Base-by-base conservation (phyloP, 2,113 vertebrate species). In the Poicephalus gulielmi region DNA sequence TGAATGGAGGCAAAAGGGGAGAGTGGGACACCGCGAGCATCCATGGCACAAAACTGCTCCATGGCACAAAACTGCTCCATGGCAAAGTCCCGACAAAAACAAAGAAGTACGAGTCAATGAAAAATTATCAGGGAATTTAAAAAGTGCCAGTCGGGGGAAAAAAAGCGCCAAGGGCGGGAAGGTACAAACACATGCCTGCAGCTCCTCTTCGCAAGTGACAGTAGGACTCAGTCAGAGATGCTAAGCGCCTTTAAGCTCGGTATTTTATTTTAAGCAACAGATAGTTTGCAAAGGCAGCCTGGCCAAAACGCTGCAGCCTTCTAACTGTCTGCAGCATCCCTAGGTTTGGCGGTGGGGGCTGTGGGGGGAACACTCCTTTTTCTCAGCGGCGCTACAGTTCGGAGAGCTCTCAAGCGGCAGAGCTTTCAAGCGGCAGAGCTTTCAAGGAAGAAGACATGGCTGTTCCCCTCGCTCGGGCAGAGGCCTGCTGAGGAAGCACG, bases 401-500 rank as follows among this genome's bases (percentile, higher is more conserved):
- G 37, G 41, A 49, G 25, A 57, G 47, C 78, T 39, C 67, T 33
- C 47, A 7, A 27, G 71, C 13, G 55, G 89, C 47, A 47, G 39
- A 64, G 7, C 25, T 47, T 44, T 8, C 77, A 70, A 66, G 86
- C 13, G 55, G 89, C 47, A 47, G 39, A 64, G 7, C 25, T 47
- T 44, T 8, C 77, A 70, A 66, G 86, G 63, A 44, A 31, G 47
- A 37, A 78, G 86, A 41, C 60, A 89, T 57, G 86, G 77, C 83
- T 81, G 49, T 47, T 13, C 86, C 63, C 68, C 31, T 4, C 1
- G 17, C 83, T 49, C 20, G n/a, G 71, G 59, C 80, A 73, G 35
- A 77, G 95, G 96, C 95, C 96, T 91, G 90, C 69, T 4, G 63
- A 53, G 73, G 22, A 77, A 43, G 76, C 35, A 37, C 35, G n/a